Evolutionary conservation across 2,888 invertebrate genomes (phyloP), one percentile per base, ranked within the genome.

Genomic region (Melangyna quadrimaculata): DNA sequence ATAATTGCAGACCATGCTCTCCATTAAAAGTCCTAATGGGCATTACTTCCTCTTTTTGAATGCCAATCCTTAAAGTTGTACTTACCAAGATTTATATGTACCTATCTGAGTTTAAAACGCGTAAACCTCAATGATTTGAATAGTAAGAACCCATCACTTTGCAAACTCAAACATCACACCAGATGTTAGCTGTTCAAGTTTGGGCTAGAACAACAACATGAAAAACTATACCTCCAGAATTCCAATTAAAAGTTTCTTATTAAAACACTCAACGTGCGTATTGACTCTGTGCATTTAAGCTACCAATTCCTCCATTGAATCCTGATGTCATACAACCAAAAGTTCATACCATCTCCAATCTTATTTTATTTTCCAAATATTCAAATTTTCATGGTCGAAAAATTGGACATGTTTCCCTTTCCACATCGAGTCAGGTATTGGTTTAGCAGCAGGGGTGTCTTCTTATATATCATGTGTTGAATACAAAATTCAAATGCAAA

Each of bases 201-300:
- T 7, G n/a, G n/a, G 19, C 2, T 14, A 24, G 0, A 19, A 22
- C 10, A 45, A 12, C 45, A 45, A 19, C n/a, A 40, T n/a, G n/a
- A 43, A 17, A 4, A 43, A n/a, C 17, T 6, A 4, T 19, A 24
- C 24, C 14, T 24, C 8, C 6, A 51, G 27, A 51, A 51, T 51
- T 14, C 51, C 51, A 51, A 51, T 51, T 51, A 51, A 51, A 51
- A 51, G 51, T 27, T 51, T 51, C 14, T 51, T n/a, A 51, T 51
- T 51, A 51, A 51, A 51, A 51, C 24, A 24, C 51, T 24, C 51
- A 24, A n/a, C 51, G 51, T 27, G 51, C 27, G 7, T 51, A 45
- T 45, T 45, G 19, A 19, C 45, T 45, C 1, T 45, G 17, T 45
- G 45, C 19, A 45, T 10, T 43, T 43, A 43, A 17, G 43, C 43